Base-by-base conservation (phyloP, 1,140 invertebrate genomes). In the Panulirus ornatus region DNA sequence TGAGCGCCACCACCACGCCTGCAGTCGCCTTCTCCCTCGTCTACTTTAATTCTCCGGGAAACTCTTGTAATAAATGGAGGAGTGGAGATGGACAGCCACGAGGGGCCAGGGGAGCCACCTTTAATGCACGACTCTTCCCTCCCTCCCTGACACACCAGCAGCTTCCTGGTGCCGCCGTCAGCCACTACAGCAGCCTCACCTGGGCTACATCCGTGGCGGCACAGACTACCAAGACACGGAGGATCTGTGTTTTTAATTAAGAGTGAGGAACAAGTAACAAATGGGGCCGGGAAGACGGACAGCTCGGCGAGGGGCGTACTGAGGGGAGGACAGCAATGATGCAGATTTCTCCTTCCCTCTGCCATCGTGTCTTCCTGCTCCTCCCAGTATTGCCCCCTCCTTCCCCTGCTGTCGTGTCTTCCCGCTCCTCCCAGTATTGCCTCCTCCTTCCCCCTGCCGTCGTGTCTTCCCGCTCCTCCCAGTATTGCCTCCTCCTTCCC, bases 221-320 rank as follows among this genome's bases (percentile, higher is more conserved):
- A n/a, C n/a, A n/a, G n/a, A n/a, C n/a, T n/a, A n/a, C n/a, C n/a
- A n/a, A 36, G 36, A 83, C 36, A 83, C 34, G 70, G 38, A 71
- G 47, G 44, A 84, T 63, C 63, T 84, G 42, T 71, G 70, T 70
- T 75, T 66, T 84, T 84, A 84, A 84, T 84, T 88, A 88, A 88
- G 73, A 78, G 40, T 66, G 85, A 78, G 75, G 36, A 27, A 76
- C 16, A 51, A 70, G 85, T 79, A 88, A 88, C 85, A 79, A 88
- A 88, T 88, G 85, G 36, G 66, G 34, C 51, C 2, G 75, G 58
- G 38, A 27, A 88, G 75, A 81, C 40, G 42, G 75, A 79, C 85
- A 88, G 85, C 54, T 63, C 11, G 16, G 84, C 70, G 81, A 36
- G 58, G 40, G 19, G n/a, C 8, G 36, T 34, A 36, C 38, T 9